Conservation (phyloP, 2,888 invertebrate genomes). For the Invenusta paracnida region DNA sequence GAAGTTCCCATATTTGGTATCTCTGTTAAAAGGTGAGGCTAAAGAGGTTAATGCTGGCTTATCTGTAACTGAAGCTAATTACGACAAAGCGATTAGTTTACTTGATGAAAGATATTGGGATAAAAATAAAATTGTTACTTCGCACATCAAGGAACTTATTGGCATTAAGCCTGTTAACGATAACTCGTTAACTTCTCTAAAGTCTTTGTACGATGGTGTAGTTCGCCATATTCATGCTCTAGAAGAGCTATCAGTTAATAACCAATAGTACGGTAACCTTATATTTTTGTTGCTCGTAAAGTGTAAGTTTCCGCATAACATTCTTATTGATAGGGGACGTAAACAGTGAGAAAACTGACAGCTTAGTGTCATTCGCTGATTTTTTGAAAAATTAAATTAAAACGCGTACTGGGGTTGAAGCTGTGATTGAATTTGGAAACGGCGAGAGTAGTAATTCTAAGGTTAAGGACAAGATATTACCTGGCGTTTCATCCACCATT, state of each 20-base stretch:
- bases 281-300: background rate
- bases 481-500: background rate
- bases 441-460: background rate
- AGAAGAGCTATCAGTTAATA: background rate
- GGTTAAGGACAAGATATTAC: background rate
- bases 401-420: background rate
- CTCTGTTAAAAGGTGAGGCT: background rate
- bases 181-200: background rate
- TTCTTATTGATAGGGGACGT: background rate
- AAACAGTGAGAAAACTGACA: background rate
- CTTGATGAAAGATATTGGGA: background rate
- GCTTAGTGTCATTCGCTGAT: too few species aligned
- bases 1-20: background rate
- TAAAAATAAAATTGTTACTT: background rate
- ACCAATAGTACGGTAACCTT: background rate
- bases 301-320: background rate
- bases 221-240: background rate
- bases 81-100: background rate
- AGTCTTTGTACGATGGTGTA: background rate
- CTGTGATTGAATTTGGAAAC: background rate
- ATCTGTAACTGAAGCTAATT: background rate
- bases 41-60: background rate
- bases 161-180: background rate
- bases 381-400: too few species aligned
- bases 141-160: background rate